phyloP scores from a whole-genome alignment of 2,113 vertebrate genomes.

The Pontoporia blainvillei region DNA sequence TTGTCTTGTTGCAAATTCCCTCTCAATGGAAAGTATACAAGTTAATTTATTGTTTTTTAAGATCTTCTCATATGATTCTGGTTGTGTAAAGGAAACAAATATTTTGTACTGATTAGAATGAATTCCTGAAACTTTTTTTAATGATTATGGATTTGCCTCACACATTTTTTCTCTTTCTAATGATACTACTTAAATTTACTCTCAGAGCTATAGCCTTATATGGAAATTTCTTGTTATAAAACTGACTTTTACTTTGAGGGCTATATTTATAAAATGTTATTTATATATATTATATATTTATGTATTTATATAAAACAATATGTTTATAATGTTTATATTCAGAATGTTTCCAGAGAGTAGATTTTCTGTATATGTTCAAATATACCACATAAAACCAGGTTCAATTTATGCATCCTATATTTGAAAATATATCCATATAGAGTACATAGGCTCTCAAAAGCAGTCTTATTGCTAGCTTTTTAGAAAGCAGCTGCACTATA shows the following conservation, averaged over 20 bases:
- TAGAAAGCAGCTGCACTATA: background rate
- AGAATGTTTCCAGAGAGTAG: background rate
- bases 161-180: background rate
- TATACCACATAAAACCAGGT: background rate
- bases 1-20: background rate
- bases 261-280: constrained; percentile 35
- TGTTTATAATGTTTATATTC: constrained; percentile 55
- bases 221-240: background rate
- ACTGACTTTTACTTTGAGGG: background rate
- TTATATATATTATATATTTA: background rate
- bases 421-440: background rate
- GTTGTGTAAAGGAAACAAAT: background rate
- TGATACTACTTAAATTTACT: background rate
- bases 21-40: background rate
- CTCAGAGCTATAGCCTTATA: background rate
- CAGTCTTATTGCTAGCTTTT: background rate
- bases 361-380: constrained; percentile 16
- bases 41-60: background rate
- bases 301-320: background rate
- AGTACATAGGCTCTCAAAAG: background rate
- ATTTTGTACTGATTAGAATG: background rate
- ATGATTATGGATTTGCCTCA: background rate
- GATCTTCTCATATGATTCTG: background rate
- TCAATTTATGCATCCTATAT: background rate
- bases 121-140: background rate